Conservation (phyloP, 2,797 vertebrate genomes). For the Chanos chanos region DNA sequence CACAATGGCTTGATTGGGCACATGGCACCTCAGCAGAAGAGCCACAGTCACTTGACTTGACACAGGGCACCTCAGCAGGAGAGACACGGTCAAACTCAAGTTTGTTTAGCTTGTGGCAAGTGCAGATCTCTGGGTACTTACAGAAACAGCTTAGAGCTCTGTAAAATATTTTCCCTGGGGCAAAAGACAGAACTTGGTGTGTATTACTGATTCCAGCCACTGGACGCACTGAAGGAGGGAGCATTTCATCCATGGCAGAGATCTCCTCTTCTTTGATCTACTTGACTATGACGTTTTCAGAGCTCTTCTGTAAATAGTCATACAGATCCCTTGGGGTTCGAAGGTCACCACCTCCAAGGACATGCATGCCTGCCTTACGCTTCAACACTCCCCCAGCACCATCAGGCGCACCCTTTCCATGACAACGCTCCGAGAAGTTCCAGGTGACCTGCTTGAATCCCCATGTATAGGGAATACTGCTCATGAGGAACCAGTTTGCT, state of each 20-base stretch:
- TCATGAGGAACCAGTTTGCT: constrained; percentile 21
- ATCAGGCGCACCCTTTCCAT: constrained; percentile 27
- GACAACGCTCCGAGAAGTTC: constrained; percentile 4
- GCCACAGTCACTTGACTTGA: background rate
- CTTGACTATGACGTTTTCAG: constrained; percentile 13
- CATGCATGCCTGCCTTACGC: constrained; percentile 16
- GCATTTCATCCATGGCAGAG: constrained; percentile 3
- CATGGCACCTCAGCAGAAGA: background rate
- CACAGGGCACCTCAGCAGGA: background rate
- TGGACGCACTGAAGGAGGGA: constrained; percentile 15
- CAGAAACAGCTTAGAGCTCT: constrained; percentile 27
- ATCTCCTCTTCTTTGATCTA: constrained; percentile 23
- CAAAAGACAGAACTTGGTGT: constrained; percentile 13
- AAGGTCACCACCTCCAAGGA: constrained; percentile 14
- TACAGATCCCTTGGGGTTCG: constrained; percentile 19
- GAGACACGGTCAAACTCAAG: background rate
- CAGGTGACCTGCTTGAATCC: constrained; percentile 15
- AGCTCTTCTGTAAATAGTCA: background rate
- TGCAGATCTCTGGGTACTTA: constrained; percentile 23
- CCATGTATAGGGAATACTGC: constrained; percentile 20
- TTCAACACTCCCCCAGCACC: constrained; percentile 13
- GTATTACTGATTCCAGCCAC: constrained; percentile 9
- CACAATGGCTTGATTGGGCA: background rate
- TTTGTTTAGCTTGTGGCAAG: background rate
- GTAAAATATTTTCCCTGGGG: constrained; percentile 7